Evolutionary conservation across 2,888 invertebrate species (phyloP).

Genomic region (Zygothrica quintamaculata): DNA sequence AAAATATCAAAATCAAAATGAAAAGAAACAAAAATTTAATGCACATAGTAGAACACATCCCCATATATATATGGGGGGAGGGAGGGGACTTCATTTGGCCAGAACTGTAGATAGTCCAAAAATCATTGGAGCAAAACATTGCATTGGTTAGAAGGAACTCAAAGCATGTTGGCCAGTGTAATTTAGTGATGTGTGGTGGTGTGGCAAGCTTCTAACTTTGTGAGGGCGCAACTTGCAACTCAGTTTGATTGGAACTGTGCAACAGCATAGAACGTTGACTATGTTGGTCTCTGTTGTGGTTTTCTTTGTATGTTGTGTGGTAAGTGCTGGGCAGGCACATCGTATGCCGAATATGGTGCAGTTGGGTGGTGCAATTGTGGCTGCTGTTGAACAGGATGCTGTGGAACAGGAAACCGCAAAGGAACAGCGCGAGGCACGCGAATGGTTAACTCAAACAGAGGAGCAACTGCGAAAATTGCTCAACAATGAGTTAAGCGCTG

Average conservation of each 20-base stretch:
- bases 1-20: conserved; percentile 28
- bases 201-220: conserved; percentile 12
- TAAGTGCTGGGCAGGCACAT: conserved; percentile 23
- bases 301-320: conserved; percentile 39
- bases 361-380: conserved; percentile 66
- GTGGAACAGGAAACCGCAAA: conserved; percentile 35
- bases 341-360: conserved; percentile 53
- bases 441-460: conserved; percentile 33
- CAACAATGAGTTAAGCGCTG: conserved; percentile 44
- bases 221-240: conserved; percentile 12
- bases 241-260: conserved; percentile 54
- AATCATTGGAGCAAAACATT: conserved; percentile 68
- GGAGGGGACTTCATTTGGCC: no score
- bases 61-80: conserved; percentile 35
- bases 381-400: conserved; percentile 65
- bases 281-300: conserved; percentile 36
- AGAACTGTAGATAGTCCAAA: conserved; percentile 37
- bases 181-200: conserved; percentile 17
- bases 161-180: conserved; percentile 24
- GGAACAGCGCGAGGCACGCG: conserved; percentile 35
- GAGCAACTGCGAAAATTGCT: conserved; percentile 54
- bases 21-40: conserved; percentile 13
- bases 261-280: conserved; percentile 53
- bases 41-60: conserved; percentile 61
- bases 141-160: conserved; percentile 2